phyloP scores from a whole-genome alignment of 2,797 vertebrate species.

The Protosalanx chinensis region DNA sequence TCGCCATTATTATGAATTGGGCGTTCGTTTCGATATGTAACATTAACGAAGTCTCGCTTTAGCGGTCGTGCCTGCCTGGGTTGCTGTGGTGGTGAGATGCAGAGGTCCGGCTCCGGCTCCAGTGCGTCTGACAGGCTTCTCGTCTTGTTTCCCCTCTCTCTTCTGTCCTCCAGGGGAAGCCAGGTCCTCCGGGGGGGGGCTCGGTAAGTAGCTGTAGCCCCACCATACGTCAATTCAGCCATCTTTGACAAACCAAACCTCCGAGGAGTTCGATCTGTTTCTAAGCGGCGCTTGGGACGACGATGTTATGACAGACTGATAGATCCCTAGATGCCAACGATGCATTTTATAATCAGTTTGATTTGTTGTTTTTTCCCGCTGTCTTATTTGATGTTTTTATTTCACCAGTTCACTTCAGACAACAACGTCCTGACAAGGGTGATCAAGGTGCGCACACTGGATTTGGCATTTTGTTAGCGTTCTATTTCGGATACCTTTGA shows the following conservation, averaged over 20 bases:
- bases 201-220: constrained; percentile 66
- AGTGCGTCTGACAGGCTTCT: constrained; percentile 40
- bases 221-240: constrained; percentile 35
- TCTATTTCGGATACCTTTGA: too few relatives aligned
- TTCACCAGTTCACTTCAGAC: constrained; percentile 57
- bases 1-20: constrained; percentile 19
- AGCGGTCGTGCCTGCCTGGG: constrained; percentile 36
- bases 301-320: not conserved
- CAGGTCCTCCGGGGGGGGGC: constrained; percentile 74
- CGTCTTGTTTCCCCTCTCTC: constrained; percentile 40
- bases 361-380: not conserved
- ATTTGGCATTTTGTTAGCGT: not conserved
- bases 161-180: constrained; percentile 73
- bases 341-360: not conserved
- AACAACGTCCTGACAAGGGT: constrained; percentile 69
- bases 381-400: constrained; percentile 16
- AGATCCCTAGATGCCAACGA: not conserved
- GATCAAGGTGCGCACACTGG: constrained; percentile 72
- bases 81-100: too few relatives aligned
- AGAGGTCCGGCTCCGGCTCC: constrained; percentile 5
- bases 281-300: not conserved
- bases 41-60: constrained; percentile 50
- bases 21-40: constrained; percentile 41
- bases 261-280: constrained; percentile 17
- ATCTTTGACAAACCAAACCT: constrained; percentile 38